A percentile compares a stretch with the other conserved stretches of the same genome.
phyloP scores from a whole-genome alignment of 2,113 vertebrate genomes.

The Coracopsis vasa region DNA sequence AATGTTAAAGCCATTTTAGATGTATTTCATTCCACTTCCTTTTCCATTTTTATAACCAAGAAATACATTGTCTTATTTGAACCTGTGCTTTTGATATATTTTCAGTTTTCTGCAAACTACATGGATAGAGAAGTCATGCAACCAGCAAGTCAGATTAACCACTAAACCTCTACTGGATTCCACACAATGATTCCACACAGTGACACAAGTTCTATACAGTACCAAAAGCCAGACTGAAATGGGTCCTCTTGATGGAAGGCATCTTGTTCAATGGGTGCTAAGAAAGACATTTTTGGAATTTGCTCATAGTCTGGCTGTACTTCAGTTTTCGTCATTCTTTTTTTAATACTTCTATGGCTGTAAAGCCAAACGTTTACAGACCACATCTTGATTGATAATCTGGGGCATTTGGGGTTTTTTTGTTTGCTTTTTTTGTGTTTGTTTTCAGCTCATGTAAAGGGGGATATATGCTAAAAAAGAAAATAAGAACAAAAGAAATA shows the following conservation, averaged over 20 bases:
- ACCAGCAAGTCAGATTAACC: neutral
- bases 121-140: neutral
- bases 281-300: neutral
- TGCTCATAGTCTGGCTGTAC: neutral
- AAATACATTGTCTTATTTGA: neutral
- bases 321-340: neutral
- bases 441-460: neutral
- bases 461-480: neutral
- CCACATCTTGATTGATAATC: neutral
- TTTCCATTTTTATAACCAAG: neutral
- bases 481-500: neutral
- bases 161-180: neutral
- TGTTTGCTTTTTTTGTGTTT: neutral
- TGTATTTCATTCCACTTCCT: neutral
- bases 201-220: neutral
- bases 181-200: neutral
- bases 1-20: neutral
- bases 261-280: neutral
- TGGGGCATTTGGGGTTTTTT: accelerated
- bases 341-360: neutral
- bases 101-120: neutral
- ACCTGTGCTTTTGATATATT: neutral
- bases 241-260: neutral
- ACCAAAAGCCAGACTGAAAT: neutral
- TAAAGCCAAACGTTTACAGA: neutral